phyloP scores from a whole-genome alignment of 2,797 vertebrate species.

The Scleropages formosus region DNA sequence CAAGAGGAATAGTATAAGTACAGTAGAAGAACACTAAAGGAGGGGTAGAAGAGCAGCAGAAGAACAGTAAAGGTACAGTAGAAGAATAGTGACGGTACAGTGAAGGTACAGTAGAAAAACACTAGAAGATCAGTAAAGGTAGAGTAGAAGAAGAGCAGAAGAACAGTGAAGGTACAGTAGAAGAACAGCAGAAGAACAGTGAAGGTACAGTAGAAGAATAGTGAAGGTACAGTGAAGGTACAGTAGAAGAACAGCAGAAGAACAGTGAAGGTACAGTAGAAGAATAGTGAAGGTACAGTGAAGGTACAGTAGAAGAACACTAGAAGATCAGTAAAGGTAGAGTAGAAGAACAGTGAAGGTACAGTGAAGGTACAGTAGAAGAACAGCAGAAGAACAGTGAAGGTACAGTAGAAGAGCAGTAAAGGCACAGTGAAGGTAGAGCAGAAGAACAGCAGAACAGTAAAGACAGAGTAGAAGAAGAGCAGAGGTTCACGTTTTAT shows the following conservation, averaged over 20 bases:
- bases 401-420: neutral
- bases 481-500: no score
- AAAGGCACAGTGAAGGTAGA: neutral
- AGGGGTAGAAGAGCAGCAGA: neutral
- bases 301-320: neutral
- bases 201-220: neutral
- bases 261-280: neutral
- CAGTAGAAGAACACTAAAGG: no score
- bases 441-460: no score
- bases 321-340: neutral
- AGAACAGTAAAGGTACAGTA: no score
- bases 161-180: no score
- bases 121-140: no score
- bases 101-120: no score
- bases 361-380: neutral
- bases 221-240: no score
- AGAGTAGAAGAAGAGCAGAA: neutral
- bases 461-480: neutral
- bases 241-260: no score
- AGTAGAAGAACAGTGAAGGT: neutral
- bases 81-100: no score
- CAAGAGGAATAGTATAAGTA: no score
- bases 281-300: neutral
- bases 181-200: no score
- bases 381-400: neutral